Base-by-base conservation (phyloP, 2,888 invertebrate species). In the Apocheima hispidaria region DNA sequence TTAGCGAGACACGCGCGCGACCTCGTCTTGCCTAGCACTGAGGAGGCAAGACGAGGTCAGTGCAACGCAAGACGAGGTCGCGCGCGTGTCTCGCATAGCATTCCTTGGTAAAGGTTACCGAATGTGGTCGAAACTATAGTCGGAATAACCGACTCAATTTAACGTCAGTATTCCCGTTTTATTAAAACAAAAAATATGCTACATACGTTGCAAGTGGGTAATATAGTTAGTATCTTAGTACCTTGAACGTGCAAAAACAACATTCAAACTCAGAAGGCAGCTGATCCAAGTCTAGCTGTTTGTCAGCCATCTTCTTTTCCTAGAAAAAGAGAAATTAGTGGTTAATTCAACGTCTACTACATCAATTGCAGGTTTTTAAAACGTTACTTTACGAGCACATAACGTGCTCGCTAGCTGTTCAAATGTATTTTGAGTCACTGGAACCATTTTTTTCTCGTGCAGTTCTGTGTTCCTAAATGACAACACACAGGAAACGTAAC, bases 171-270 rank as follows among this genome's bases (percentile, higher is more conserved):
- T n/a, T n/a, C n/a, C n/a, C n/a, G n/a, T n/a, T n/a, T n/a, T n/a
- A n/a, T n/a, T n/a, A n/a, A n/a, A n/a, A n/a, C n/a, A n/a, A n/a
- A n/a, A n/a, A n/a, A 28, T 5, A 49, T 12, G 12, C 14, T 56
- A 48, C 10, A 9, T 28, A 21, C 9, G 0, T 41, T 21, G 23
- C 14, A 33, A 52, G 56, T 58, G 63, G n/a, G n/a, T n/a, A n/a
- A n/a, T n/a, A n/a, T 63, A 40, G 51, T 90, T 91, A 90, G 85
- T 85, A 74, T 81, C 79, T 91, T 90, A 92, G 90, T 96, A 97
- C 97, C 97, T 97, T 97, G 91, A 97, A 96, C 93, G 97, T 97
- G 96, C 97, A 98, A 96, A 97, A 98, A 96, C 97, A 98, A 96
- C 98, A 98, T 95, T 98, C 98, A 95, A 97, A 97, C 94, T 97